Percentiles rank a stretch among this genome's conserved stretches.
Evolutionary conservation across 2,888 invertebrate genomes (phyloP).

Genomic region (Dryocosmus kuriphilus): DNA sequence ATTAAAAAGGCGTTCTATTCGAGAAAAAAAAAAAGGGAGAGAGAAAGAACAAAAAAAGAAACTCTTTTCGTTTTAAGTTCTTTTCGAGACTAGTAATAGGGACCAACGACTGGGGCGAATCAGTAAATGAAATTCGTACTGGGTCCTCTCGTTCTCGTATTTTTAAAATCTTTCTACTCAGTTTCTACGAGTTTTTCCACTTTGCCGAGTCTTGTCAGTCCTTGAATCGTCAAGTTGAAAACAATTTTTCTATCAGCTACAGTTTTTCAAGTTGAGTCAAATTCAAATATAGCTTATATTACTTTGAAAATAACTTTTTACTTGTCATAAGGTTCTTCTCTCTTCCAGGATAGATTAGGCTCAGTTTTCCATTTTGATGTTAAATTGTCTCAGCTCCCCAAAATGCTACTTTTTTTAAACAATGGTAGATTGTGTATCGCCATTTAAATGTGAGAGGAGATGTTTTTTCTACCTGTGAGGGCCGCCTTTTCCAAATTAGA

Average conservation of each 20-base stretch:
- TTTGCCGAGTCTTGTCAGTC: not conserved
- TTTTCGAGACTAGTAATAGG: slow-evolving; percentile 65
- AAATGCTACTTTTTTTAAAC: not conserved
- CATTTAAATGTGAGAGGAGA: not conserved
- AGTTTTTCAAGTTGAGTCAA: not conserved
- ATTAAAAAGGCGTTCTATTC: slow-evolving; percentile 57
- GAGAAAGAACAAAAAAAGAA: slow-evolving; percentile 51
- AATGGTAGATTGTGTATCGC: not conserved
- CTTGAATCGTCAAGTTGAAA: not conserved
- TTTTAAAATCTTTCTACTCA: slow-evolving; percentile 29
- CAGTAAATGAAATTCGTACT: slow-evolving; percentile 53
- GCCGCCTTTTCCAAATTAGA: not conserved
- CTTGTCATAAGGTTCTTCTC: not conserved
- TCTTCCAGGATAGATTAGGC: not conserved
- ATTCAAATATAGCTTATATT: not conserved
- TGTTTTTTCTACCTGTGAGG: not conserved
- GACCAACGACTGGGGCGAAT: slow-evolving; percentile 63
- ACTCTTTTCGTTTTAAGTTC: slow-evolving; percentile 54
- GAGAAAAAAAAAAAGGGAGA: slow-evolving; percentile 45
- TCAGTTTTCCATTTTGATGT: not conserved
- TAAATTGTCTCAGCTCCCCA: not conserved
- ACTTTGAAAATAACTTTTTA: not conserved
- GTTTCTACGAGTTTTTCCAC: not conserved
- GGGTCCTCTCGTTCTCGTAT: slow-evolving; percentile 63
- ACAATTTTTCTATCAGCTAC: not conserved